Evolutionary conservation across 2,888 invertebrate species (phyloP), one percentile per base, ranked within the genome.

Genomic region (Gonocerus acuteangulatus): DNA sequence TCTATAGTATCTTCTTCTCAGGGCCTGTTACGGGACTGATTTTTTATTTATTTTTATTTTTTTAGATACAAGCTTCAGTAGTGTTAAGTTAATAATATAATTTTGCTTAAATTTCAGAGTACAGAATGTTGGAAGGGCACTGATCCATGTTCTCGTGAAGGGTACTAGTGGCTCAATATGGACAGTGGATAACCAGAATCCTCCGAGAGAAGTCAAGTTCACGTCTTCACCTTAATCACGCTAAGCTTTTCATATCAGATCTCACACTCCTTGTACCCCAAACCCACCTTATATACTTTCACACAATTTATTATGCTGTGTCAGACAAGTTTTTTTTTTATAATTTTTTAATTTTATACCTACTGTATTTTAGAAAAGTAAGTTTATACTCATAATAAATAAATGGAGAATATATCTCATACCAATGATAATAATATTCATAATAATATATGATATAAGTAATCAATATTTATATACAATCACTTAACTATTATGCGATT

Each of bases 121-220:
- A 7, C 85, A 86, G 65, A 82, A 84, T 71, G 82, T 86, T n/a
- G 84, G 83, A 0, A 80, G 82, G 68, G 80, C 82, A 13, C 73
- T 86, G 62, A 76, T 85, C 39, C 83, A 85, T 62, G 75, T 86
- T 32, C 73, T 86, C 34, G 79, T 79, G 63, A 83, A 82, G 68
- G 85, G 81, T 9, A 80, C 81, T 67, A 85, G 82, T 70, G 86
- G 86, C n/a, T 82, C 83, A 0, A 82, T 85, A 61, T 86, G 86
- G 86, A 73, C 84, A 42, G 81, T 85, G 23, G 84, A 85, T 69
- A 84, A 84, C 68, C 81, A 82, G 9, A 81, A 82, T 69, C 79
- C 83, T 2, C 79, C 82, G 1, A 78, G 81, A 69, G 85, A 86
- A 71, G 73, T 79, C 51, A 71, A 69, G 57, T 70, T 71, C 60